phyloP scores from a whole-genome alignment of 2,888 invertebrate genomes.

The Brachylomia viminalis region DNA sequence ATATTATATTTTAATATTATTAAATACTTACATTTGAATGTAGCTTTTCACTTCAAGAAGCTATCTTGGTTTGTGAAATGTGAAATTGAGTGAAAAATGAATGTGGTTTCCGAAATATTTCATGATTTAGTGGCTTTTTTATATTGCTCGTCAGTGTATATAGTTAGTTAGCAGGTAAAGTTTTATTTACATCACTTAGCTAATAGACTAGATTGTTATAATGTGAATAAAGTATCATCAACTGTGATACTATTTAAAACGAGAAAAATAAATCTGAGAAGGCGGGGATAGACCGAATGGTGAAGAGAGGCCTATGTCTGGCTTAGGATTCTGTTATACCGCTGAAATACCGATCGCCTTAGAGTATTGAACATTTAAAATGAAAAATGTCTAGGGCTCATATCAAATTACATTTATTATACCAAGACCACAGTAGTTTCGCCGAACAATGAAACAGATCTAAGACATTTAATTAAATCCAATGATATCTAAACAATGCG shows the following conservation, averaged over 20 bases:
- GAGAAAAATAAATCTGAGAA: neutral
- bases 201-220: neutral
- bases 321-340: neutral
- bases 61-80: too few relatives aligned
- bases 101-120: too few relatives aligned
- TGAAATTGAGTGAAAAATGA: too few relatives aligned
- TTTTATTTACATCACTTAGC: neutral
- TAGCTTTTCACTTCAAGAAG: too few relatives aligned
- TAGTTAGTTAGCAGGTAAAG: neutral
- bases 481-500: constrained; percentile 53
- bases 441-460: neutral
- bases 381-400: too few relatives aligned
- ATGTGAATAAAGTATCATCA: neutral
- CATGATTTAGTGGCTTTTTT: too few relatives aligned
- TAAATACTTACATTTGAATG: too few relatives aligned
- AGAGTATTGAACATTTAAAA: neutral
- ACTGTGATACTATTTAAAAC: neutral
- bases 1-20: too few relatives aligned
- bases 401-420: neutral
- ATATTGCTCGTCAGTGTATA: too few relatives aligned
- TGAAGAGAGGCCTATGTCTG: neutral
- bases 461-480: constrained; percentile 14
- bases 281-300: neutral
- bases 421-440: neutral
- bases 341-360: neutral